Evolutionary conservation across 2,797 vertebrate species (phyloP).

Genomic region (Eurystomus glaucurus): DNA sequence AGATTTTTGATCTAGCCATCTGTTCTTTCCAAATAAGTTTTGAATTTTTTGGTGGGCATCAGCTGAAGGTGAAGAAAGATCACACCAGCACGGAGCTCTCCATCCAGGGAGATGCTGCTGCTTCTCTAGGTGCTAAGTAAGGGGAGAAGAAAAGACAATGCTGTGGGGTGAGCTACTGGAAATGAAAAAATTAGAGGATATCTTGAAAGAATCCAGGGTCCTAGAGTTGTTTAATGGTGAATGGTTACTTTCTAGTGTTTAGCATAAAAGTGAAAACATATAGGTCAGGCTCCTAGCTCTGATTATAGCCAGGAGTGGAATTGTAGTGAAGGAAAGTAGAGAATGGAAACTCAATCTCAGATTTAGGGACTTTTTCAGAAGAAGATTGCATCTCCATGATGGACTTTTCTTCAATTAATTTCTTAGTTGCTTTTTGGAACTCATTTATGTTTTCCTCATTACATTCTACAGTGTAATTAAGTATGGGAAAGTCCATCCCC

Average conservation of each 20-base stretch:
- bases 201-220: background rate
- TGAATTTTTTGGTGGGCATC: background rate
- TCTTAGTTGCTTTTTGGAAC: background rate
- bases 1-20: background rate
- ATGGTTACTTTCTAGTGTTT: background rate
- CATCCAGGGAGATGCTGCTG: background rate
- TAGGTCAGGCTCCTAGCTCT: background rate
- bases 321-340: background rate
- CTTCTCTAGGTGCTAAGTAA: background rate
- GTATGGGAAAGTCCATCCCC: background rate
- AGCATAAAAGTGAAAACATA: background rate
- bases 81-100: background rate
- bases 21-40: background rate
- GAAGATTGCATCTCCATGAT: background rate
- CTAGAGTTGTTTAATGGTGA: background rate
- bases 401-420: background rate
- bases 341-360: fast-evolving
- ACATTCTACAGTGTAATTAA: background rate
- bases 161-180: background rate
- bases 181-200: background rate
- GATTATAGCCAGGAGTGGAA: background rate
- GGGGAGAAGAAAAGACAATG: background rate
- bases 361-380: background rate
- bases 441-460: background rate
- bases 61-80: background rate